These are phyloP conservation scores for Jordanella pulchra DNA, from an alignment of 2,797 vertebrate genomes.

Conservation along the genomic window DNA sequence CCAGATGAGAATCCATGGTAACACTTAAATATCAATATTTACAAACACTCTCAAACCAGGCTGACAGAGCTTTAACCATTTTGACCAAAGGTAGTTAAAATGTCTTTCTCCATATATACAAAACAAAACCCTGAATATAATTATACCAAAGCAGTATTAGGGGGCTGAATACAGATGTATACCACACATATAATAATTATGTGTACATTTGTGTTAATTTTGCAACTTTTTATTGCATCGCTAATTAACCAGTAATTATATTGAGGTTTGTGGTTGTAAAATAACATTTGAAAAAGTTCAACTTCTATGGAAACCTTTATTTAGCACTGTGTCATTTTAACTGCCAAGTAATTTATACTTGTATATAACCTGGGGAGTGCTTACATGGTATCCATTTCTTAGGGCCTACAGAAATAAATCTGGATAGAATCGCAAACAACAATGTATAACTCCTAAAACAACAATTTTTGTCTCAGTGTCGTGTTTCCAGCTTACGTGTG, in stretches of 20 bases:
- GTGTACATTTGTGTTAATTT: not conserved
- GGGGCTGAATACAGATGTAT: not conserved
- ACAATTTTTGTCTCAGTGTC: slow-evolving; percentile 27
- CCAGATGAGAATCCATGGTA: not conserved
- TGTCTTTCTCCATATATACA: not conserved
- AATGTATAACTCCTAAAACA: slow-evolving; percentile 14
- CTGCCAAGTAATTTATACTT: slow-evolving; percentile 31
- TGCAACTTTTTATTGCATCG: not conserved
- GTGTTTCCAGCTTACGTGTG: slow-evolving; percentile 22
- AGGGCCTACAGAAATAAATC: slow-evolving; percentile 30
- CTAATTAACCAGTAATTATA: not conserved
- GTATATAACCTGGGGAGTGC: slow-evolving; percentile 24
- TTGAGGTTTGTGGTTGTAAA: not conserved
- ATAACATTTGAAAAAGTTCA: not conserved
- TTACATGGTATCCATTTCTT: slow-evolving; percentile 42
- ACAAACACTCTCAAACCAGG: not conserved
- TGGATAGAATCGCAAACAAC: not conserved
- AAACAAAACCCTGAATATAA: not conserved
- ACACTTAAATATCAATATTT: not conserved
- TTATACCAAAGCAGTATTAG: not conserved
- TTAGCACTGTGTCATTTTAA: not conserved
- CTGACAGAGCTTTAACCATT: not conserved
- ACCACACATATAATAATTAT: not conserved
- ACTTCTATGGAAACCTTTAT: not conserved
- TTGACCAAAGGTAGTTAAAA: not conserved